These are phyloP conservation scores for Sylvicola cinctus DNA, from an alignment of 2,888 invertebrate species.

Conservation along the genomic window DNA sequence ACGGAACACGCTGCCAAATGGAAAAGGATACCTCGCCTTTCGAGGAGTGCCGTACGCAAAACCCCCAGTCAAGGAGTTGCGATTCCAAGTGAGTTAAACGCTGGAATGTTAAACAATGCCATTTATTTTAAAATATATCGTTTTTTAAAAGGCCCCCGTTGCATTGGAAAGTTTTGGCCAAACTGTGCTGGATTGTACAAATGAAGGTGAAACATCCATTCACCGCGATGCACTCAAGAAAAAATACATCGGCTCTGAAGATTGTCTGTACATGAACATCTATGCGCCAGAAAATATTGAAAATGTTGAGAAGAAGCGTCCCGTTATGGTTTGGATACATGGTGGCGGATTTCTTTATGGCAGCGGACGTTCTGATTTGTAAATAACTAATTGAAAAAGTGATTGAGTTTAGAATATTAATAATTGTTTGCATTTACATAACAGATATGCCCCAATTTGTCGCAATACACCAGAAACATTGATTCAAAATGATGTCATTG, in stretches of 20 bases:
- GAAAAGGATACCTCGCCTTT: no score
- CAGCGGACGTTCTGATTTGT: conserved; percentile 19
- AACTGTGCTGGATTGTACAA: conserved; percentile 17
- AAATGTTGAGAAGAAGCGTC: conserved; percentile 8
- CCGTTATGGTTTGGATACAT: conserved; percentile 24
- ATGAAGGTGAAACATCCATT: conserved; percentile 16
- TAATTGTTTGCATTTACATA: no score
- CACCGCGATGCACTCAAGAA: conserved; percentile 16
- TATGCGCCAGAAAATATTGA: conserved; percentile 14
- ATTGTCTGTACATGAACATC: conserved; percentile 21
- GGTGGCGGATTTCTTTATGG: conserved; percentile 21
- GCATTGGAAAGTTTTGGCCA: conserved; percentile 15
- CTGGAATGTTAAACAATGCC: no score
- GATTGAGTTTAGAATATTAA: background rate
- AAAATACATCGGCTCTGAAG: conserved; percentile 17
- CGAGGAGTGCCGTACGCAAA: no score
- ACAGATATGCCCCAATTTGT: background rate
- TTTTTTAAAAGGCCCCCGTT: conserved; percentile 19
- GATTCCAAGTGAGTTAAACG: no score
- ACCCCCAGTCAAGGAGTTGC: no score
- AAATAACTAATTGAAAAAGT: conserved; percentile 4
- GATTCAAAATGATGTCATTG: conserved; percentile 19
- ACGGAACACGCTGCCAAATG: no score
- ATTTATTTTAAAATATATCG: no score
- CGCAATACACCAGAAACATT: conserved; percentile 19